Percentiles rank a stretch among this genome's conserved stretches.
Evolutionary conservation across 2,797 vertebrate genomes (phyloP).

Genomic region (Danio jaintianensis): DNA sequence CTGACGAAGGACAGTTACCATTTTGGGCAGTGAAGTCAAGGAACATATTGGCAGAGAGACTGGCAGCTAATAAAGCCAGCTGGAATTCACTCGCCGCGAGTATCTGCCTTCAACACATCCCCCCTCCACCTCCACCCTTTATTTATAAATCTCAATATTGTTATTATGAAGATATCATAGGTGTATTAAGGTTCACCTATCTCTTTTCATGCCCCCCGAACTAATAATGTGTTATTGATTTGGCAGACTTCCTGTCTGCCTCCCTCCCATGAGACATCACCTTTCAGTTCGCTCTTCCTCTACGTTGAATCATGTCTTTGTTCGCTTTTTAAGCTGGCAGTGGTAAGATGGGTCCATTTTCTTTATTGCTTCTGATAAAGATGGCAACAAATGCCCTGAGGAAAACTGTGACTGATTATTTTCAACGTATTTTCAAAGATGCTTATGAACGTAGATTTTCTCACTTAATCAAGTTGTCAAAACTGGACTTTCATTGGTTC

Average conservation of each 20-base stretch:
- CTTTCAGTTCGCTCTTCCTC: constrained; percentile 73
- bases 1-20: constrained; percentile 80
- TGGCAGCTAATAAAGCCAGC: constrained; percentile 83
- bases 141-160: constrained; percentile 80
- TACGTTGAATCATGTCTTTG: constrained; percentile 70
- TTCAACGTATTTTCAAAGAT: constrained; percentile 35
- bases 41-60: constrained; percentile 83
- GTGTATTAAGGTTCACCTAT: constrained; percentile 81
- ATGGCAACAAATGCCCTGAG: neutral
- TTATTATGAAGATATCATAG: constrained; percentile 81
- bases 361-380: constrained; percentile 47
- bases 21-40: constrained; percentile 79
- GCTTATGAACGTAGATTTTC: constrained; percentile 65
- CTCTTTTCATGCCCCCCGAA: constrained; percentile 73
- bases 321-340: constrained; percentile 51
- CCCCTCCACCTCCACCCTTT: constrained; percentile 50
- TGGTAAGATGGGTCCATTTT: constrained; percentile 38
- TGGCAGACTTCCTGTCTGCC: constrained; percentile 77
- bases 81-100: constrained; percentile 74
- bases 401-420: neutral
- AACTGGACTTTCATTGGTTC: constrained; percentile 54
- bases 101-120: neutral
- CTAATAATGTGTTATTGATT: constrained; percentile 85
- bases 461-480: constrained; percentile 64
- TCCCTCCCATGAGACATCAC: constrained; percentile 71